phyloP scores from a whole-genome alignment of 2,888 invertebrate species.

The Leptopterna dolabrata region DNA sequence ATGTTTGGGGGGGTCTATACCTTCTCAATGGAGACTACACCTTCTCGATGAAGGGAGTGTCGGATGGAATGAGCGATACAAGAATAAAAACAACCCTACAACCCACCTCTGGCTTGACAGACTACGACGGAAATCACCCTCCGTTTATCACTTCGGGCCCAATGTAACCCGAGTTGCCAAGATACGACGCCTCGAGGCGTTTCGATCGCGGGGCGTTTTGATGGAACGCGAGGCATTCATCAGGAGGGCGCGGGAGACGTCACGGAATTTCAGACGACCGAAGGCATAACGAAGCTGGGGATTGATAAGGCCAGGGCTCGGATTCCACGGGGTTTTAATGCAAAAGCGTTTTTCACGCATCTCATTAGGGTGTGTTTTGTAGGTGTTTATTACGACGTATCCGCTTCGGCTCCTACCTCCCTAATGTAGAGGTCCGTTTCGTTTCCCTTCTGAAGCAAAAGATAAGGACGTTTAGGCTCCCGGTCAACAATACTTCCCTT shows the following conservation, averaged over 20 bases:
- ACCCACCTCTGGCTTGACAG: background rate
- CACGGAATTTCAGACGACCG: background rate
- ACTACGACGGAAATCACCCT: background rate
- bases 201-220: background rate
- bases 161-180: background rate
- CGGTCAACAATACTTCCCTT: too few relatives aligned
- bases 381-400: too few relatives aligned
- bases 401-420: too few relatives aligned
- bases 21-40: too few relatives aligned
- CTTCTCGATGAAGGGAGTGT: background rate
- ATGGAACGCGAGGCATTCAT: background rate
- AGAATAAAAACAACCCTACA: background rate
- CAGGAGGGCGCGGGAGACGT: background rate
- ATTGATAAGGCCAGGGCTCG: too few relatives aligned
- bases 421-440: too few relatives aligned
- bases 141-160: background rate
- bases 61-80: conserved; percentile 3
- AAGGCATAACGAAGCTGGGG: background rate
- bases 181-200: background rate
- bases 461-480: too few relatives aligned
- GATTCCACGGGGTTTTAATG: too few relatives aligned
- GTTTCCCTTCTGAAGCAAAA: too few relatives aligned
- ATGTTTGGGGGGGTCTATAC: background rate
- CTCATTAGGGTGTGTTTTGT: too few relatives aligned
- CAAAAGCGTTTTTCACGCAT: too few relatives aligned